Evolutionary conservation across 92 coral and sea anemone species (phyloP), one percentile per base, ranked within the genome.

Genomic region (Galaxea fascicularis): DNA sequence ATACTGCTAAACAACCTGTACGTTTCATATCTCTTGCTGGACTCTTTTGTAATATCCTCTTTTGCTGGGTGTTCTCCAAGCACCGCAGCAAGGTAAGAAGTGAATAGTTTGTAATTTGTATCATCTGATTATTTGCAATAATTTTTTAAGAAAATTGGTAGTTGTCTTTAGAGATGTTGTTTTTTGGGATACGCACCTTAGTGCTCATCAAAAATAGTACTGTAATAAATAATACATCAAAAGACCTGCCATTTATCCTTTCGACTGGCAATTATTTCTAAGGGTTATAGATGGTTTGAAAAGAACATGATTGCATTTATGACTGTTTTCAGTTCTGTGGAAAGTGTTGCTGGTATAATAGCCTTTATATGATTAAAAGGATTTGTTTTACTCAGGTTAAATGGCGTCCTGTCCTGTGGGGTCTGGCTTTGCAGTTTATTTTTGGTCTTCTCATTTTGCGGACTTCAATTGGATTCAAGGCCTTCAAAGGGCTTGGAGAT

Each of bases 361-460:
- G 57, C 35, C 28, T 1, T 24, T 21, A 21, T 0, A 72, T 4
- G 46, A 17, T 72, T 27, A 4, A 27, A 12, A 4, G 24, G 57
- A 51, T 18, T 58, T 39, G n/a, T 52, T 0, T 41, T 27, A 35
- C 52, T n/a, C 29, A 96, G 99, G 91, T 96, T 35, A 77, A 78
- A n/a, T 96, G 99, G 99, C 92, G 95, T 3, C 98, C 99, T 6
- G 98, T 96, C 12, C 10, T 96, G 7, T 96, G 99, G 99, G 99
- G 99, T 21, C 91, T 96, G 41, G 98, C 86, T 18, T 56, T 96
- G 49, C 99, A 96, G 93, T 93, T 96, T 56, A 82, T 94, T 18
- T 95, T 96, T 90, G 99, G 98, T 18, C 83, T 96, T 22, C 77
- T 96, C 64, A 96, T 96, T 62, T 73, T 96, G 51, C 95, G 99